These are phyloP conservation scores for Enteromius thamalakanensis DNA, from an alignment of 2,797 vertebrate genomes.

Conservation along the genomic window DNA sequence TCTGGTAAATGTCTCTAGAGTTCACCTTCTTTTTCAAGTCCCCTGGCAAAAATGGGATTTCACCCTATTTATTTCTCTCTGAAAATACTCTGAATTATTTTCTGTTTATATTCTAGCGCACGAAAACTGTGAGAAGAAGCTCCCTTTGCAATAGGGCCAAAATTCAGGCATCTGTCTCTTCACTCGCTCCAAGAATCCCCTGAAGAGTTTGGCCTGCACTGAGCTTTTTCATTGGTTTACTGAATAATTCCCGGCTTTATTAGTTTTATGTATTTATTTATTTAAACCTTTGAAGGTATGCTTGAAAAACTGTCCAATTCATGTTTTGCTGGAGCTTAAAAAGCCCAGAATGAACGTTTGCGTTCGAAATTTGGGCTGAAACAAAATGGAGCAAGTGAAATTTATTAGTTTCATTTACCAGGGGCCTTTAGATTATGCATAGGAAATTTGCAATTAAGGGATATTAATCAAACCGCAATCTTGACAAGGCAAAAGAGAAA, in stretches of 20 bases:
- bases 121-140: neutral
- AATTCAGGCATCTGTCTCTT: conserved; percentile 31
- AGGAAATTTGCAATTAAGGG: neutral
- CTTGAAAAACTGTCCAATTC: neutral
- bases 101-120: neutral
- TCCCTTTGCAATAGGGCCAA: neutral
- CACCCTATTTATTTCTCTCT: neutral
- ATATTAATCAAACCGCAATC: conserved; percentile 16
- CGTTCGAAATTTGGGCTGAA: neutral
- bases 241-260: conserved; percentile 15
- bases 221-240: conserved; percentile 10
- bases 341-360: neutral
- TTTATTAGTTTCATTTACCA: conserved; percentile 6
- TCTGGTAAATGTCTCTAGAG: neutral
- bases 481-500: neutral
- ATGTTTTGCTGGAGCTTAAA: neutral
- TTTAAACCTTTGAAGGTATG: neutral
- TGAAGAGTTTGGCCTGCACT: neutral
- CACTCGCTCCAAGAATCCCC: conserved; percentile 21
- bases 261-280: neutral
- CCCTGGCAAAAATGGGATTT: neutral
- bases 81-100: neutral
- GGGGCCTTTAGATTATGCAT: neutral
- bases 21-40: neutral
- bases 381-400: neutral